Conservation (phyloP, 2,797 vertebrate genomes). For the Acanthurus tractus region DNA sequence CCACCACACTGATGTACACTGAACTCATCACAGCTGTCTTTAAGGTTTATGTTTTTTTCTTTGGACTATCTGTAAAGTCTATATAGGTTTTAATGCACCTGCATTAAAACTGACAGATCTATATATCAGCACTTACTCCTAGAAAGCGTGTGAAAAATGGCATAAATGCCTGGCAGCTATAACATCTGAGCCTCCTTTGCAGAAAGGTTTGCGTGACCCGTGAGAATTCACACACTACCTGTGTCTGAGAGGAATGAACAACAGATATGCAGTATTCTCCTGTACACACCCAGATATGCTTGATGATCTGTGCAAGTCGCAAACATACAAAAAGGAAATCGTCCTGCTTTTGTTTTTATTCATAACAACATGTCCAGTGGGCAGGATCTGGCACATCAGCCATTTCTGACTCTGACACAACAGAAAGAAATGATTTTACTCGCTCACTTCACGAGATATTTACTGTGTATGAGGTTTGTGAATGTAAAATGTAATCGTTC, state of each 20-base stretch:
- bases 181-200: conserved; percentile 18
- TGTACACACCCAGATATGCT: conserved; percentile 59
- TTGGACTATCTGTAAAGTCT: neutral
- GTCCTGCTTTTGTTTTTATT: conserved; percentile 49
- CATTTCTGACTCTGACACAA: conserved; percentile 28
- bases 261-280: conserved; percentile 50
- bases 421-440: conserved; percentile 23
- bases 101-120: neutral
- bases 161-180: conserved; percentile 16
- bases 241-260: conserved; percentile 64
- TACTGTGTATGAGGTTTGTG: conserved; percentile 6
- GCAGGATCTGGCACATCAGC: conserved; percentile 29
- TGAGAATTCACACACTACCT: conserved; percentile 57
- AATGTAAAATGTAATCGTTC: neutral
- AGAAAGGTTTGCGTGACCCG: conserved; percentile 60
- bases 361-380: conserved; percentile 36
- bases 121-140: neutral
- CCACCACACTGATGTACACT: conserved; percentile 25
- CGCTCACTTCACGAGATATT: neutral
- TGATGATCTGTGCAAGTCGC: conserved; percentile 19
- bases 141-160: conserved; percentile 41
- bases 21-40: conserved; percentile 35
- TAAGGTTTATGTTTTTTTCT: conserved; percentile 4
- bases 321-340: conserved; percentile 32
- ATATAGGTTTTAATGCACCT: neutral